These are phyloP conservation scores for Sussaba pulchella DNA, from an alignment of 2,888 invertebrate genomes.

Conservation along the genomic window DNA sequence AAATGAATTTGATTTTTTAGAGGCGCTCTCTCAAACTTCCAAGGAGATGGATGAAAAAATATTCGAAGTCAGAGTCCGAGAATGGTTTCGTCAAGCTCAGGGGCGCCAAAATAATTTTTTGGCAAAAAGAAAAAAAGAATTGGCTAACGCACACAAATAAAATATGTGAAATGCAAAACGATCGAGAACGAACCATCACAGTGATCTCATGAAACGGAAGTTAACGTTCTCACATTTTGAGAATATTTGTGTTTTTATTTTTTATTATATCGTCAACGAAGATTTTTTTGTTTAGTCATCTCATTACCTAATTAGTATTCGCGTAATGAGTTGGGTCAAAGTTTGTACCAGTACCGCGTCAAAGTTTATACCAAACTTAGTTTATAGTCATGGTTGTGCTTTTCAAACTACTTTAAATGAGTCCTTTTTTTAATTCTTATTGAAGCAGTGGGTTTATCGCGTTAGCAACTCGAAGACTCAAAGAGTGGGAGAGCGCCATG, in stretches of 20 bases:
- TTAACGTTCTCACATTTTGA: constrained; percentile 13
- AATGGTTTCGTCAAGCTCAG: constrained; percentile 46
- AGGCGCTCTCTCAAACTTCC: constrained; percentile 43
- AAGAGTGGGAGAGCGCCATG: too few species aligned
- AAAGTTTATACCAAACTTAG: constrained; percentile 26
- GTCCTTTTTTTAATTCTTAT: constrained; percentile 9
- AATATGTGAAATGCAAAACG: constrained; percentile 21
- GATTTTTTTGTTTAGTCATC: constrained; percentile 28
- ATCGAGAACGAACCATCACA: too few species aligned
- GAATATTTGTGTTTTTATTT: constrained; percentile 22
- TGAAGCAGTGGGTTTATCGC: too few species aligned
- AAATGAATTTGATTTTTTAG: constrained; percentile 39
- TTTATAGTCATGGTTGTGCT: constrained; percentile 21
- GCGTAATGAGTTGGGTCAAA: constrained; percentile 17
- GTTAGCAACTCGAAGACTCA: too few species aligned
- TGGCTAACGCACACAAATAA: constrained; percentile 36
- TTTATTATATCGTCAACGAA: constrained; percentile 24
- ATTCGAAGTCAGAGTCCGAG: constrained; percentile 40
- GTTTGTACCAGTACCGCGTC: constrained; percentile 19
- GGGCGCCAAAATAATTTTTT: constrained; percentile 39
- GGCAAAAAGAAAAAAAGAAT: constrained; percentile 40
- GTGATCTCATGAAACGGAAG: constrained; percentile 24
- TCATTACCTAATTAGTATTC: constrained; percentile 24
- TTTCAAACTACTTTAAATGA: constrained; percentile 28
- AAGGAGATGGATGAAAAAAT: constrained; percentile 40